Conservation (phyloP, 1,140 invertebrate species). For the Leptonema lineaticorne region DNA sequence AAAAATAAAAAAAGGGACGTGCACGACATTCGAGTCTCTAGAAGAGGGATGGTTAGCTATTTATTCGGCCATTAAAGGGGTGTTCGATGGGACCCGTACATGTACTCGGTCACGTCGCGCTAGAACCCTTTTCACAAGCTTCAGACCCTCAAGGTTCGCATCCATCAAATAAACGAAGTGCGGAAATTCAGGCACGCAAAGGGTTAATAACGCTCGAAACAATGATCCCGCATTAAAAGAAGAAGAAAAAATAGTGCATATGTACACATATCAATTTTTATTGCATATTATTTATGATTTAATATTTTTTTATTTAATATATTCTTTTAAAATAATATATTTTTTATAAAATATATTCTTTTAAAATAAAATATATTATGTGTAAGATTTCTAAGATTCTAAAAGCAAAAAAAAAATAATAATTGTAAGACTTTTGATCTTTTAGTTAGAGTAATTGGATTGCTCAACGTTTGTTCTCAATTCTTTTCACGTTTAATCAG, state of each 20-base stretch:
- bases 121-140: constrained; percentile 18
- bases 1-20: constrained; percentile 12
- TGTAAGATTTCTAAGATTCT: too few relatives aligned
- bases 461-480: too few relatives aligned
- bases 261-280: neutral
- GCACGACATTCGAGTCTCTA: neutral
- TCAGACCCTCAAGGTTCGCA: neutral
- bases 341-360: too few relatives aligned
- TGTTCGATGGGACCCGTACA: constrained; percentile 5
- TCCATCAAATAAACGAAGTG: constrained; percentile 21
- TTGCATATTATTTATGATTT: too few relatives aligned
- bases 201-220: constrained; percentile 8
- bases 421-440: too few relatives aligned
- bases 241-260: neutral
- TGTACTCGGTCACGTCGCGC: constrained; percentile 21
- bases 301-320: too few relatives aligned
- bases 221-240: neutral
- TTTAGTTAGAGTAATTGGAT: too few relatives aligned
- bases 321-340: too few relatives aligned
- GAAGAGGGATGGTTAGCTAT: constrained; percentile 12
- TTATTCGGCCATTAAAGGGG: constrained; percentile 22
- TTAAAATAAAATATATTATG: too few relatives aligned
- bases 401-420: too few relatives aligned
- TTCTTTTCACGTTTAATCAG: too few relatives aligned
- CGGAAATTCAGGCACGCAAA: neutral